These are phyloP conservation scores for Cephalotes varians DNA, from an alignment of 2,888 invertebrate species.

Conservation along the genomic window DNA sequence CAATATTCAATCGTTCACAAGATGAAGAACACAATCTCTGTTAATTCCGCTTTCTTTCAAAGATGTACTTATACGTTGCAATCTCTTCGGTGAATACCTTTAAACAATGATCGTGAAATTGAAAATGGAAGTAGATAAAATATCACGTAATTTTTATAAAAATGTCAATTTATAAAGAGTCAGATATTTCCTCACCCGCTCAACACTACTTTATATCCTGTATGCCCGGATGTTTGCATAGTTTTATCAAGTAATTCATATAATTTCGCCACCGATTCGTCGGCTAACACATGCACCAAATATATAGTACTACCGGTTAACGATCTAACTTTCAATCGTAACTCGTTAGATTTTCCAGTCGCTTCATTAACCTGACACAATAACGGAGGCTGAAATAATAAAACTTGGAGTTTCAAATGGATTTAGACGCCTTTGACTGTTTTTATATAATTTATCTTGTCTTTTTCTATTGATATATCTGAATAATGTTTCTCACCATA, in stretches of 20 bases:
- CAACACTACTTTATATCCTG: constrained; percentile 80
- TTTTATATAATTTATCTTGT: background rate
- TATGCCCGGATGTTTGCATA: constrained; percentile 71
- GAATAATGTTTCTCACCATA: constrained; percentile 60
- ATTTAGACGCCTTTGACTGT: background rate
- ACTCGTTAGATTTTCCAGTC: constrained; percentile 74
- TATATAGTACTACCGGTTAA: constrained; percentile 80
- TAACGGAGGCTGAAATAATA: constrained; percentile 75
- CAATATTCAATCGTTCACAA: constrained; percentile 77
- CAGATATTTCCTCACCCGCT: constrained; percentile 76
- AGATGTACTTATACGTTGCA: constrained; percentile 75
- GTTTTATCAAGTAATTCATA: constrained; percentile 80
- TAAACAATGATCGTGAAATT: constrained; percentile 33
- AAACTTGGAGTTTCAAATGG: background rate
- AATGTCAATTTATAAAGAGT: background rate
- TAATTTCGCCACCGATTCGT: constrained; percentile 78
- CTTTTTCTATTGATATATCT: background rate
- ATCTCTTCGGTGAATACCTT: constrained; percentile 78
- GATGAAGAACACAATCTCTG: constrained; percentile 81
- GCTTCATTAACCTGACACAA: constrained; percentile 80
- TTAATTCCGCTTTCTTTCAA: constrained; percentile 79
- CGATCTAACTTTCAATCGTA: constrained; percentile 80
- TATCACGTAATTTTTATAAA: background rate
- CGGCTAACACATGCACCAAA: constrained; percentile 79
- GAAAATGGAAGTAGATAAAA: background rate